Conservation (phyloP, 2,888 invertebrate genomes). For the Andrena hattorfiana region DNA sequence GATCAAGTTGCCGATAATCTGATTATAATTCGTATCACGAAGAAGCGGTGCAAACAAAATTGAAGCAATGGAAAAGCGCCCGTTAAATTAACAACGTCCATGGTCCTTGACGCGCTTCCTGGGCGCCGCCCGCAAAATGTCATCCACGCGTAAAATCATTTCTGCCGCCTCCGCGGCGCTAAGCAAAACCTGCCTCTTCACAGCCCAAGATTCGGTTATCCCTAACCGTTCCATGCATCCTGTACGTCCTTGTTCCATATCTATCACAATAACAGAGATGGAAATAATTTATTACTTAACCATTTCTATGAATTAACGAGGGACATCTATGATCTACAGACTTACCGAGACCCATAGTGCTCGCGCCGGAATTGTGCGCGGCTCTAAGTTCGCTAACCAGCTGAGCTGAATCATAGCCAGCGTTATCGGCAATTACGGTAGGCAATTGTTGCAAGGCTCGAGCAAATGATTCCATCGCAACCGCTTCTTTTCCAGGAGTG, state of each 20-base stretch:
- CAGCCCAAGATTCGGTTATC: conserved; percentile 98
- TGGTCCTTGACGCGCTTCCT: conserved; percentile 94
- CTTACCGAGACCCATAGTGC: conserved; percentile 91
- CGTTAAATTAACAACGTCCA: conserved; percentile 89
- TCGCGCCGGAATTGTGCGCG: conserved; percentile 93
- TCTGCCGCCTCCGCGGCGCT: conserved; percentile 99
- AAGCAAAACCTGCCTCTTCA: conserved; percentile 97
- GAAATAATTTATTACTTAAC: conserved; percentile 13
- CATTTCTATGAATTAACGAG: not conserved
- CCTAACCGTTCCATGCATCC: conserved; percentile 97
- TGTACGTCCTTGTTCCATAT: conserved; percentile 95
- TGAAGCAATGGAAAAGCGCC: conserved; percentile 33
- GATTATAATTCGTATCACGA: conserved; percentile 40
- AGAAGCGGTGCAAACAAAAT: conserved; percentile 58
- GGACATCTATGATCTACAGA: not conserved
- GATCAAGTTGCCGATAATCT: conserved; percentile 33
- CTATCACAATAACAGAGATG: conserved; percentile 84
- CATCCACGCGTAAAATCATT: conserved; percentile 99
- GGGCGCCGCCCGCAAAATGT: conserved; percentile 97
- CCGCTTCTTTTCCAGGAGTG: conserved; percentile 98
- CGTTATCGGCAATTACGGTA: conserved; percentile 99
- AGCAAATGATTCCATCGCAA: conserved; percentile 98
- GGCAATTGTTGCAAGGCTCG: conserved; percentile 95
- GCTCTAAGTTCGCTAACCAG: conserved; percentile 96
- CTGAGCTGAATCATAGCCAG: conserved; percentile 98